Base-by-base conservation (phyloP, 2,888 invertebrate genomes). In the Trachelus iudaicus region DNA sequence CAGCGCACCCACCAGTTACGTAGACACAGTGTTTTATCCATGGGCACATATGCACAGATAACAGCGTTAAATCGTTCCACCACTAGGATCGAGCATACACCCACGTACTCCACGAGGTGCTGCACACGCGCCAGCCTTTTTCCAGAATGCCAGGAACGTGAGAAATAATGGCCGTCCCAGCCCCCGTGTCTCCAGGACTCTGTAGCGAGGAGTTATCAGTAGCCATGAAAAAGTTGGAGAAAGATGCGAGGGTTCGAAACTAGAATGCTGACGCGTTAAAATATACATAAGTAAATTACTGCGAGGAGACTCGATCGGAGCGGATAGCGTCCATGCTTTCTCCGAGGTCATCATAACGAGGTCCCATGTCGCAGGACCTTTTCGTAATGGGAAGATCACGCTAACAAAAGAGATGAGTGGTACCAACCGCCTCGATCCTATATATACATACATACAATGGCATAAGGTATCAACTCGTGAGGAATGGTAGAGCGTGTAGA, bases 311-410 rank as follows among this genome's bases (percentile, higher is more conserved):
- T 79, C 79, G 83, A 85, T 85, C 81, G 83, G 81, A 82, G 83
- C 80, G 79, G 83, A 85, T 85, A 84, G 82, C 79, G 79, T 76
- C 78, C 83, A 79, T 80, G 81, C 56, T 23, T 56, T 56, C 9
- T 23, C 23, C 74, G 82, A 85, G 88, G 87, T 88, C 88, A 87
- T 88, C 88, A 85, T 88, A 88, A 88, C 88, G 88, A 88, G 88
- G 86, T 85, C 85, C 85, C 82, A 82, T 87, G 86, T 87, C 81
- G 83, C 71, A 71, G 71, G 71, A 56, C 71, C 33, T 31, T 71
- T 71, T 71, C 71, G 75, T 79, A 77, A 81, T 80, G 80, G 80
- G 80, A 80, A 80, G 79, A 79, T 77, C 79, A 81, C 73, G 75
- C 75, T 69, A 78, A 78, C 34, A 69, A 73, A 77, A 76, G 81